Conservation (phyloP, 2,113 vertebrate genomes). For the Emydocephalus ijimae region DNA sequence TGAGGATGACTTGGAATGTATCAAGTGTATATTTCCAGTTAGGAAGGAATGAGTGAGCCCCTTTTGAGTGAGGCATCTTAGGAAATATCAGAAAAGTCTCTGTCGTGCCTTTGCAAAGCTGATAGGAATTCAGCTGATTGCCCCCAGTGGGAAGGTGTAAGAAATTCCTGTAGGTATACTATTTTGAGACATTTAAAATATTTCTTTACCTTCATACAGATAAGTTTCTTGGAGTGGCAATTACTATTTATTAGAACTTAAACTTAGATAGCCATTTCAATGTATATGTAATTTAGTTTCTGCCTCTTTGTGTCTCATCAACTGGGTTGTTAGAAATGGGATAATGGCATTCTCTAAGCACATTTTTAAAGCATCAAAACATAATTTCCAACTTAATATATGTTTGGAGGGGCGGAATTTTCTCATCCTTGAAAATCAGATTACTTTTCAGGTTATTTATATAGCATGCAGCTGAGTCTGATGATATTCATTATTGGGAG, state of each 20-base stretch:
- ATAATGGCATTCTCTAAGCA: not conserved
- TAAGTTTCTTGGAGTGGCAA: not conserved
- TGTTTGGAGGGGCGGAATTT: not conserved
- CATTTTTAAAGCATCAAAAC: not conserved
- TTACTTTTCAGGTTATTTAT: not conserved
- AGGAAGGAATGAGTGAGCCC: slow-evolving; percentile 27
- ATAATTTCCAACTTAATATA: not conserved
- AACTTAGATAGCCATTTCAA: not conserved
- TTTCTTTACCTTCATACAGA: not conserved
- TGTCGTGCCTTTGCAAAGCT: slow-evolving; percentile 27
- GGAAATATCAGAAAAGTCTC: slow-evolving; percentile 38
- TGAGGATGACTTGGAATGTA: slow-evolving; percentile 46
- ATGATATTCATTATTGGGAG: not conserved
- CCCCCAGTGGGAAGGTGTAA: not conserved
- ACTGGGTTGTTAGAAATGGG: not conserved
- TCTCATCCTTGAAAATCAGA: not conserved
- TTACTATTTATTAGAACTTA: not conserved
- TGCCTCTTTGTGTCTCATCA: not conserved
- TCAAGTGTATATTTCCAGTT: slow-evolving; percentile 51
- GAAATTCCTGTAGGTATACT: not conserved
- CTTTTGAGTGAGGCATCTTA: slow-evolving; percentile 33
- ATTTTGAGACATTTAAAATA: not conserved
- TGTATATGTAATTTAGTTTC: not conserved
- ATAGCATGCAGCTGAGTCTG: not conserved
- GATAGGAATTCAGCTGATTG: not conserved